Evolutionary conservation across 2,888 invertebrate genomes (phyloP).

Genomic region (Ormyrus pomaceus): DNA sequence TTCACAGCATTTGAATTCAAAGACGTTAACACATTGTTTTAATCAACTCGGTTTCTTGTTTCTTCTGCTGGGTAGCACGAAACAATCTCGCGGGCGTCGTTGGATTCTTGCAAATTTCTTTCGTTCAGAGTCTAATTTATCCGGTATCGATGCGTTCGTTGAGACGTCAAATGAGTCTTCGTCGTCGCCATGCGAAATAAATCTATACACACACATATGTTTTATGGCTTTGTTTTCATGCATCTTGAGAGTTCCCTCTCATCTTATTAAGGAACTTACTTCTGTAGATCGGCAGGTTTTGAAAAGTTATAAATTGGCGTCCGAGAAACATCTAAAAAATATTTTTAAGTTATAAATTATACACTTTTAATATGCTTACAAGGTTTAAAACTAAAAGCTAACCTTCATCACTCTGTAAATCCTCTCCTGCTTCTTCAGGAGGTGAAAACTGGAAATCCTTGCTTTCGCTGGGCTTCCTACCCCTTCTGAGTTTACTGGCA

Average conservation of each 20-base stretch:
- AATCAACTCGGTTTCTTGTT: conserved; percentile 28
- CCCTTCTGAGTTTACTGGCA: conserved; percentile 54
- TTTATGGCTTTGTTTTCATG: conserved; percentile 31
- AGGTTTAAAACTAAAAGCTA: neutral
- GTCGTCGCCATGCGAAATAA: conserved; percentile 41
- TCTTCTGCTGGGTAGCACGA: conserved; percentile 46
- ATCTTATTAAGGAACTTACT: conserved; percentile 49
- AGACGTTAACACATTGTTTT: conserved; percentile 22
- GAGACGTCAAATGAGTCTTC: conserved; percentile 44
- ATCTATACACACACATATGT: conserved; percentile 49
- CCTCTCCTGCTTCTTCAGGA: conserved; percentile 61
- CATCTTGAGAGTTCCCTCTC: conserved; percentile 32
- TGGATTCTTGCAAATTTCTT: conserved; percentile 37
- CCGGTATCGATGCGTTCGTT: conserved; percentile 16
- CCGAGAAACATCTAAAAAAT: conserved; percentile 60
- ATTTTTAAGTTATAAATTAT: conserved; percentile 3
- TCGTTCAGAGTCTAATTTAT: conserved; percentile 25
- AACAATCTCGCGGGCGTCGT: conserved; percentile 50
- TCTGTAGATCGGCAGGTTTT: conserved; percentile 64
- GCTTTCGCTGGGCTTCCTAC: conserved; percentile 60
- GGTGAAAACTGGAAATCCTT: conserved; percentile 64
- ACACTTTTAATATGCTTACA: conserved; percentile 2
- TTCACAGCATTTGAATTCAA: conserved; percentile 42
- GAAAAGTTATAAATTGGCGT: conserved; percentile 67
- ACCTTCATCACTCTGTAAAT: conserved; percentile 57